Base-by-base conservation (phyloP, 2,113 vertebrate species). In the Pandion haliaetus region DNA sequence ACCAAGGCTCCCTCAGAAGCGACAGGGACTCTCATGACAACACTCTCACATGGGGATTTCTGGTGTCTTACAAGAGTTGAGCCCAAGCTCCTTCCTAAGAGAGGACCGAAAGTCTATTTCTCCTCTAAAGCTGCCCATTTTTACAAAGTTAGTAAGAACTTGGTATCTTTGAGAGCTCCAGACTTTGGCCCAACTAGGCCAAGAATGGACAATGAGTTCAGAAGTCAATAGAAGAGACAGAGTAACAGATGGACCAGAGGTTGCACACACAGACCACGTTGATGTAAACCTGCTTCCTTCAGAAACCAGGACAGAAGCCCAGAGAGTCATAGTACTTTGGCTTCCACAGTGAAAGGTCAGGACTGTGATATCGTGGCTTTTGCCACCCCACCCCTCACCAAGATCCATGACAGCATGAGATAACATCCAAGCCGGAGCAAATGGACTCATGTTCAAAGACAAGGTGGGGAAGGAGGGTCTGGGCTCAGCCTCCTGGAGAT, bases 391-490 rank as follows among this genome's bases (percentile, higher is more conserved):
- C 50, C 9, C 40, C 38, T 95, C 44, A 38, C 47, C 0, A 1
- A 44, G 65, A 85, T 34, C 50, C 50, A 5, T 5, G 6, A 73
- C 88, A 90, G 28, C 52, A 42, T 2, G 40, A 91, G 93, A 95
- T 87, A 96, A 89, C 5, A 4, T 8, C 77, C 73, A 42, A 42
- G 88, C 81, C 94, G 95, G 93, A 92, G 73, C 36, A 92, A 93
- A 95, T 6, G 81, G 65, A 61, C 36, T 71, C 28, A 2, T 36
- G 54, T 9, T 17, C 32, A 70, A 70, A 90, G n/a, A 71, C 19
- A 47, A 71, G 77, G 21, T 3, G 1, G 34, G 17, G 72, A 59
- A 91, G 42, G 13, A 94, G 19, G 9, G 3, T 28, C 59, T 81
- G 71, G 40, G 32, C 47, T 91, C 44, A 52, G 58, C 8, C 58